Base-by-base conservation (phyloP, 2,113 vertebrate genomes). In the Nerophis lumbriciformis region DNA sequence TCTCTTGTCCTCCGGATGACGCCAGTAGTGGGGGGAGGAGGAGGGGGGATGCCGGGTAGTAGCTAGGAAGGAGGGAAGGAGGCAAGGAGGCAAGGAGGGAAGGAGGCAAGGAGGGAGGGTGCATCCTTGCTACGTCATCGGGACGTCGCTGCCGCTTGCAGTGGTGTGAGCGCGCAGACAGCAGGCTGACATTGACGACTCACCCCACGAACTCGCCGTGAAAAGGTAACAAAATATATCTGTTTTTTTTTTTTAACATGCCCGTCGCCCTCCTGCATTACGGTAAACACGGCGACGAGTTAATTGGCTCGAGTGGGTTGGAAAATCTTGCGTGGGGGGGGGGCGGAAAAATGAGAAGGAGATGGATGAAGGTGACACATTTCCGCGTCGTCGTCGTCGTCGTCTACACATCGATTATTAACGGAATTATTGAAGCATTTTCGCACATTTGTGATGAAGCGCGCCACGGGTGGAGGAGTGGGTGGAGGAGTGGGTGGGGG, bases 11-110 rank as follows among this genome's bases (percentile, higher is more conserved):
- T 58, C 77, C 71, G 54, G 49, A 48, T 8, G 68, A 54, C 53
- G 53, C 56, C 45, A 65, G 55, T 48, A 65, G 65, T 28, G 28
- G 19, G 19, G 19, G 19, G 19, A 2, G 19, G 19, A 2, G 19
- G 53, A 63, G 68, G 59, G 63, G 51, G 72, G 78, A 77, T 72
- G 77, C 59, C 78, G 82, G 73, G 75, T 76, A 78, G 81, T 81
- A 75, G 73, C 72, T 28, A 28, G 59, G 1, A 61, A 59, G 50
- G 59, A 59, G 68, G 67, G 2, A 45, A 11, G 42, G 42, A 45
- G 42, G 42, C 1, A 45, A 28, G 8, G 7, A 10, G 8, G 42
- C 1, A 45, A 4, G 69, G 54, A 39, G 52, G 66, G 5, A 48
- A n/a, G 67, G 65, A 69, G 68, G 21, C 64, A 65, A 48, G 71